Percentiles rank a stretch among this genome's conserved stretches.
phyloP scores from a whole-genome alignment of 2,113 vertebrate species.

The Seriola aureovittata region DNA sequence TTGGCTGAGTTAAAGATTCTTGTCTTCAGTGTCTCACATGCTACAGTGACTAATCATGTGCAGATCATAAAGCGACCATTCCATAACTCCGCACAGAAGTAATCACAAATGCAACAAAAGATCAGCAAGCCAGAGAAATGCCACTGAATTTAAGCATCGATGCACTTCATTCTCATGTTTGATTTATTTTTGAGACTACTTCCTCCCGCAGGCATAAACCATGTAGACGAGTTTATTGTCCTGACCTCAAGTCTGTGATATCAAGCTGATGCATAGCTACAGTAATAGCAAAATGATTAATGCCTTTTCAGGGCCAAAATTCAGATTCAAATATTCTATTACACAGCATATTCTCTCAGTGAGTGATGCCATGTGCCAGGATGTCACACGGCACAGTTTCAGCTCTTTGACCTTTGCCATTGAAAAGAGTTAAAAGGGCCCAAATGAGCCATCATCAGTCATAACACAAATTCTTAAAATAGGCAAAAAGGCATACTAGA shows the following conservation, averaged over 20 bases:
- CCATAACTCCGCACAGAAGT: neutral
- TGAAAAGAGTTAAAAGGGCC: neutral
- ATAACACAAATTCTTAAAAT: neutral
- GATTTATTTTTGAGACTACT: conserved; percentile 26
- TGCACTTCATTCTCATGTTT: neutral
- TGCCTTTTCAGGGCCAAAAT: neutral
- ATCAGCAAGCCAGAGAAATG: conserved; percentile 27
- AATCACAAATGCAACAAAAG: conserved; percentile 7
- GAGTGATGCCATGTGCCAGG: neutral
- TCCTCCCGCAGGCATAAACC: conserved; percentile 17
- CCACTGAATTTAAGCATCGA: conserved; percentile 1
- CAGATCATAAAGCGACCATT: conserved; percentile 8
- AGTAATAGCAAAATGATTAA: conserved; percentile 6
- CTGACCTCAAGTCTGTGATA: conserved; percentile 31
- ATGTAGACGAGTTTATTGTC: conserved; percentile 5
- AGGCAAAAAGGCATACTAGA: conserved; percentile 69
- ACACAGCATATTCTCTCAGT: neutral
- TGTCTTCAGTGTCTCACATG: neutral
- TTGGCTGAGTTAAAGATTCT: neutral
- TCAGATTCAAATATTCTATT: neutral
- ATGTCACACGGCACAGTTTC: neutral
- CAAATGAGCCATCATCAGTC: neutral
- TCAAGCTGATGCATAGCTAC: conserved; percentile 12
- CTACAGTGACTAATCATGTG: conserved; percentile 12
- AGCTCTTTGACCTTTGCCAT: neutral